Percentiles rank a stretch among this genome's conserved stretches.
These are phyloP conservation scores for Netelia inedita DNA, from an alignment of 2,888 invertebrate genomes.

Conservation along the genomic window DNA sequence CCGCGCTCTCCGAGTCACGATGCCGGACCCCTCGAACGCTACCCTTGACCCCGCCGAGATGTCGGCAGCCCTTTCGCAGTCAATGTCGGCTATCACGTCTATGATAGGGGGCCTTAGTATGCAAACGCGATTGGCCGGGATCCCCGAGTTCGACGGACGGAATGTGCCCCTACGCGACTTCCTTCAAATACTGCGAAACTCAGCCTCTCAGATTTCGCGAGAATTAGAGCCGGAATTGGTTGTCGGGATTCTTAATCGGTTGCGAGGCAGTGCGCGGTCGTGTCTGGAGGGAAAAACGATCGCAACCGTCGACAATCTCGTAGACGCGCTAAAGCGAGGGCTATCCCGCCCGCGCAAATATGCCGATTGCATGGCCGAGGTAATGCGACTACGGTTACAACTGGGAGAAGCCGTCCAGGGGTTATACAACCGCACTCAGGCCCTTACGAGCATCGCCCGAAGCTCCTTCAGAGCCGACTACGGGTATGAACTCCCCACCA, in stretches of 20 bases:
- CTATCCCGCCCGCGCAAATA: not conserved
- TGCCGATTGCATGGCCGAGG: not conserved
- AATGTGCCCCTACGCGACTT: too few species aligned
- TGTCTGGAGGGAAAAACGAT: too few species aligned
- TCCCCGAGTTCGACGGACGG: constrained; percentile 3
- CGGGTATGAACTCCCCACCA: too few species aligned
- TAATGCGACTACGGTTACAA: not conserved
- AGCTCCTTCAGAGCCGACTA: not conserved
- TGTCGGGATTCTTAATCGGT: too few species aligned
- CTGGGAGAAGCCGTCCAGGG: not conserved
- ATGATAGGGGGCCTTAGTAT: not conserved
- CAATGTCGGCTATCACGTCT: too few species aligned
- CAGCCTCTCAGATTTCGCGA: not conserved
- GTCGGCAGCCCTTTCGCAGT: too few species aligned
- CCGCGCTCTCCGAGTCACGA: too few species aligned
- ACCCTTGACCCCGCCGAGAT: too few species aligned
- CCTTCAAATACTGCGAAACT: constrained; percentile 1
- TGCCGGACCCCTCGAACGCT: too few species aligned
- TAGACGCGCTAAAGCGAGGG: not conserved
- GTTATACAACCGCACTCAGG: not conserved
- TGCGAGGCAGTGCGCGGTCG: too few species aligned
- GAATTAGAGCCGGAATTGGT: not conserved
- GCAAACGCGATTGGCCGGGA: not conserved
- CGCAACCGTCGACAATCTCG: not conserved
- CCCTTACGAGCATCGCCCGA: not conserved